These are phyloP conservation scores for Cyclina sinensis DNA, from an alignment of 1,140 invertebrate species.

Conservation along the genomic window DNA sequence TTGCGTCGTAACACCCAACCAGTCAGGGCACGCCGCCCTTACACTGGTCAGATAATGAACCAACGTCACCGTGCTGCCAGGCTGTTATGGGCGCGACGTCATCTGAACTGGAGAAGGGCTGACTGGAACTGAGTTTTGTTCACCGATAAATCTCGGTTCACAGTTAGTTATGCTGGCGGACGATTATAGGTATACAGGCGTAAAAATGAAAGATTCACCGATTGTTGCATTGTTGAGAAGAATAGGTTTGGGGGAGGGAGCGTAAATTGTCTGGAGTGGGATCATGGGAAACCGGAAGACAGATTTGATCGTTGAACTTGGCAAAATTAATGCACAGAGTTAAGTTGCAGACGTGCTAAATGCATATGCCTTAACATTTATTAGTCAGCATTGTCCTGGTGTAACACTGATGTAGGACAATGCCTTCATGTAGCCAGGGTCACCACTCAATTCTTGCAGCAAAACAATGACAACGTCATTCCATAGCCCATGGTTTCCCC, in stretches of 20 bases:
- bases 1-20: conserved; percentile 34
- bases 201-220: too few species aligned
- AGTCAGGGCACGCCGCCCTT: conserved; percentile 19
- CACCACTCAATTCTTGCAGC: too few species aligned
- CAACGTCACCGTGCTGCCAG: too few species aligned
- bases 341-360: conserved; percentile 49
- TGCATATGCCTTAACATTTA: conserved; percentile 43
- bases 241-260: too few species aligned
- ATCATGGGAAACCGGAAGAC: too few species aligned
- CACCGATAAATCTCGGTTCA: conserved; percentile 52
- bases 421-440: too few species aligned
- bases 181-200: conserved; percentile 38
- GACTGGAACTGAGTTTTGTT: too few species aligned
- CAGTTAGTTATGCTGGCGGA: conserved; percentile 48
- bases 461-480: conserved; percentile 42
- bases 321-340: conserved; percentile 31
- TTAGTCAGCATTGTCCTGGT: conserved; percentile 37
- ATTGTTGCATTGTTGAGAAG: too few species aligned
- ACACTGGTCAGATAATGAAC: too few species aligned
- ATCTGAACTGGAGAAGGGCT: too few species aligned
- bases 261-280: too few species aligned
- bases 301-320: conserved; percentile 23
- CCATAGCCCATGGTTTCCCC: conserved; percentile 45
- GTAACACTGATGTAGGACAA: conserved; percentile 37
- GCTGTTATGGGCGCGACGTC: too few species aligned